phyloP scores from a whole-genome alignment of 2,888 invertebrate species.

The Acleris holmiana region DNA sequence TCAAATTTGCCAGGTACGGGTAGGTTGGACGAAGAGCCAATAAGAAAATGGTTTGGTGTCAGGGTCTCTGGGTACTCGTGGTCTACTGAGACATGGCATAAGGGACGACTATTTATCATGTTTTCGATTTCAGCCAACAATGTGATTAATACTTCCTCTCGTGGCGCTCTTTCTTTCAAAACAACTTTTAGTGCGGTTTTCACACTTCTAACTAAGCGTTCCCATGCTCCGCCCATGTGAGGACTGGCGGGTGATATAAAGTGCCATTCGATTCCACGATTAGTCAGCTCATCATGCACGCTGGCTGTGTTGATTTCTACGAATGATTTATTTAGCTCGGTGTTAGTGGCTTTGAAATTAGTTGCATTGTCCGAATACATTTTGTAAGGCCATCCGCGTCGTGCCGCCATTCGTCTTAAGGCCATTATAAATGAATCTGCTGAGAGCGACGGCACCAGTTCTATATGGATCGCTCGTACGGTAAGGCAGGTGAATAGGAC shows the following conservation, averaged over 20 bases:
- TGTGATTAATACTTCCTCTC: not conserved
- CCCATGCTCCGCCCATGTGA: not conserved
- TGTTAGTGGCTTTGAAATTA: not conserved
- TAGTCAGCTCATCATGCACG: not conserved
- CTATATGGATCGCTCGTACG: slow-evolving; percentile 1
- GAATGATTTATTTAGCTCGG: not conserved
- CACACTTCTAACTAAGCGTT: not conserved
- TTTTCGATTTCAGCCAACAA: not conserved
- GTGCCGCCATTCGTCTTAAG: not conserved
- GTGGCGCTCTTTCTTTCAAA: not conserved
- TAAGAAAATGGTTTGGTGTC: slow-evolving; percentile 26
- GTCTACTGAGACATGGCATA: slow-evolving; percentile 40
- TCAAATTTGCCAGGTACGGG: not conserved
- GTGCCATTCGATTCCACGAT: not conserved
- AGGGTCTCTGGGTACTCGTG: slow-evolving; percentile 36
- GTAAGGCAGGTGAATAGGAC: slow-evolving; percentile 25
- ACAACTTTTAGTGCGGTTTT: not conserved
- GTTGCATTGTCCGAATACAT: not conserved
- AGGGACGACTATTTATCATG: not conserved
- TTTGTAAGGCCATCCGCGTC: not conserved
- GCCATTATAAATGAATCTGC: slow-evolving; percentile 6
- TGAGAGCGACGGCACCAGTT: slow-evolving; percentile 1
- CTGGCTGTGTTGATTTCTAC: not conserved
- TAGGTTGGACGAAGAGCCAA: not conserved
- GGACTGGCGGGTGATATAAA: not conserved